Evolutionary conservation across 2,888 invertebrate species (phyloP).

Genomic region (Drosophila kambysellisi): DNA sequence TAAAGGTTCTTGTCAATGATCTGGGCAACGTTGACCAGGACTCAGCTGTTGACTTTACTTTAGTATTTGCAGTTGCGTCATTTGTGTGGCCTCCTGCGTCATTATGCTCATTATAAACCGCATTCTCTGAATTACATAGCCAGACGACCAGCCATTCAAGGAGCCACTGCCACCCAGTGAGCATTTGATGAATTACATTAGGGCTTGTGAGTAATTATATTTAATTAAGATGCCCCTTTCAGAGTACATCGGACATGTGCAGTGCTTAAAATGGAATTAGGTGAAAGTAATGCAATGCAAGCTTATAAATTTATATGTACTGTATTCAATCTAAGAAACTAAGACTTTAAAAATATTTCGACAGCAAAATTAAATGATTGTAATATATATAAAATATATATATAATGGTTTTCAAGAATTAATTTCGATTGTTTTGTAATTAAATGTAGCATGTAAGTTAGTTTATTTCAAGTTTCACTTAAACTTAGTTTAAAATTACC

Average conservation of each 20-base stretch:
- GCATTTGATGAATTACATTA: conserved; percentile 61
- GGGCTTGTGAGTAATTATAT: conserved; percentile 60
- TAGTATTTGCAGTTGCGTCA: conserved; percentile 46
- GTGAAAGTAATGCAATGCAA: neutral
- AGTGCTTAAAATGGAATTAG: neutral
- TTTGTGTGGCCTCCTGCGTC: conserved; percentile 43
- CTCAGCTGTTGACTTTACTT: conserved; percentile 46
- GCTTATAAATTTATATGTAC: neutral
- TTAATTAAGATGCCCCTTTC: conserved; percentile 27
- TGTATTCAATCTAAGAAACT: neutral
- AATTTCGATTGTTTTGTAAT: neutral
- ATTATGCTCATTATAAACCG: conserved; percentile 61
- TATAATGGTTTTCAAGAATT: neutral
- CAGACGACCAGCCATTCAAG: conserved; percentile 4
- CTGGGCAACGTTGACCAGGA: neutral
- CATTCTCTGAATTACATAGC: conserved; percentile 16
- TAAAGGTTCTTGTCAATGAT: conserved; percentile 21
- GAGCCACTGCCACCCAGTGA: conserved; percentile 18
- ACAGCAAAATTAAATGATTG: neutral
- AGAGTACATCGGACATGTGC: neutral
- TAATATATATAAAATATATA: neutral
- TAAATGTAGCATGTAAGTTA: neutral
- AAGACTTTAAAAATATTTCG: neutral
- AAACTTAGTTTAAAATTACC: neutral
- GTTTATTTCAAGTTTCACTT: neutral